Conservation (phyloP, 2,113 vertebrate species). For the Gopherus evgoodei region DNA sequence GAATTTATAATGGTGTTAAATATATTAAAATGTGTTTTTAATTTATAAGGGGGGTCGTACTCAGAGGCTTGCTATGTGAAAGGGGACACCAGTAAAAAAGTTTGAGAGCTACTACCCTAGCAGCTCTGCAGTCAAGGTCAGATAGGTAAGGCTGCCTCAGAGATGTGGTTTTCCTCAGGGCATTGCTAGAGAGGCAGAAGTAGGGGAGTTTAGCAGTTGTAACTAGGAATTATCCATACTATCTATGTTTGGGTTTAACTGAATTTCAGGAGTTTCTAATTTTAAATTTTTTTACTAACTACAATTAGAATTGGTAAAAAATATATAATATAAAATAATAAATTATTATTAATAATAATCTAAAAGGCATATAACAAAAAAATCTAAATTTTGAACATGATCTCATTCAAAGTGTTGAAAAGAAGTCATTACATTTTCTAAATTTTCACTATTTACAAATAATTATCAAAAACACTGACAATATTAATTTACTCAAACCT, state of each 20-base stretch:
- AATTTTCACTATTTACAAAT: not conserved
- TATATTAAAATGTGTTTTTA: too few relatives aligned
- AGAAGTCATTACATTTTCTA: not conserved
- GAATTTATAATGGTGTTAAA: too few relatives aligned
- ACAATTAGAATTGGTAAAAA: not conserved
- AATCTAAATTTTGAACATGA: not conserved
- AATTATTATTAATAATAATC: not conserved
- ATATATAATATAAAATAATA: too few relatives aligned
- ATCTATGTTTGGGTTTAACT: not conserved
- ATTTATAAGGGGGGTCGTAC: too few relatives aligned
- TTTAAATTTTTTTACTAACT: not conserved
- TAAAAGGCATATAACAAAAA: not conserved
- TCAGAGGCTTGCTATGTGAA: too few relatives aligned
- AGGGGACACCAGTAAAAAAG: too few relatives aligned
- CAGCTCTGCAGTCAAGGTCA: not conserved
- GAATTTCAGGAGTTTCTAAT: not conserved
- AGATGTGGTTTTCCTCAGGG: not conserved
- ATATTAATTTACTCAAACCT: not conserved
- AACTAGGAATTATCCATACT: not conserved
- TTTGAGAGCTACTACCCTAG: not conserved
- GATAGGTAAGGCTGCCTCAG: not conserved
- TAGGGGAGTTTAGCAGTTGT: not conserved
- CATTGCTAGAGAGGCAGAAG: not conserved
- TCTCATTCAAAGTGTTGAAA: not conserved
- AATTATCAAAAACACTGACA: not conserved